Percentiles rank a stretch among this genome's conserved stretches.
Conservation (phyloP, 2,888 invertebrate genomes). For the Scaeva pyrastri region DNA sequence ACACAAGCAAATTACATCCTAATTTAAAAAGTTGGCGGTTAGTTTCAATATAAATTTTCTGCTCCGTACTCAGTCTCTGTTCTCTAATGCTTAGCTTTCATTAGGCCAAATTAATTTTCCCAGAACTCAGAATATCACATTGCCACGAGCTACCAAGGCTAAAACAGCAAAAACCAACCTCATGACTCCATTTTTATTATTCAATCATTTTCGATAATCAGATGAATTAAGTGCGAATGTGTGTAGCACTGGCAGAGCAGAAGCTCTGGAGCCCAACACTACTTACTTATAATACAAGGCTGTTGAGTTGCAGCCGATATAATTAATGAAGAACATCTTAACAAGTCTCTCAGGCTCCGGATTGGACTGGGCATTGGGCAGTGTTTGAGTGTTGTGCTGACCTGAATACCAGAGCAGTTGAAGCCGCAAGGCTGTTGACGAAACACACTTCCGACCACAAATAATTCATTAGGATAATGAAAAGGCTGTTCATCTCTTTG, state of each 20-base stretch:
- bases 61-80: neutral
- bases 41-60: slow-evolving; percentile 52
- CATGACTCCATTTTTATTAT: slow-evolving; percentile 58
- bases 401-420: slow-evolving; percentile 26
- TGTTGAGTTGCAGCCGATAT: slow-evolving; percentile 53
- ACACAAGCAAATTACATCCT: slow-evolving; percentile 66
- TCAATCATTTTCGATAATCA: slow-evolving; percentile 62
- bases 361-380: neutral
- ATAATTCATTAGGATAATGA: slow-evolving; percentile 74
- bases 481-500: slow-evolving; percentile 42
- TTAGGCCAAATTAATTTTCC: slow-evolving; percentile 62
- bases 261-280: neutral
- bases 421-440: slow-evolving; percentile 55
- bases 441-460: slow-evolving; percentile 63
- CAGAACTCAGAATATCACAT: slow-evolving; percentile 21
- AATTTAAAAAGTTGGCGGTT: slow-evolving; percentile 72
- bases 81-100: slow-evolving; percentile 30
- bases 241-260: neutral
- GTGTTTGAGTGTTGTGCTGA: slow-evolving; percentile 52
- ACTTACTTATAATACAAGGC: neutral
- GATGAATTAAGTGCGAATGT: slow-evolving; percentile 62
- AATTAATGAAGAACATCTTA: slow-evolving; percentile 71
- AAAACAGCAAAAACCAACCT: neutral
- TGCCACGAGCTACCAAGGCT: neutral
- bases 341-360: slow-evolving; percentile 26